Conservation (phyloP, 2,888 invertebrate species). For the Bursaphelenchus okinawaensis region DNA sequence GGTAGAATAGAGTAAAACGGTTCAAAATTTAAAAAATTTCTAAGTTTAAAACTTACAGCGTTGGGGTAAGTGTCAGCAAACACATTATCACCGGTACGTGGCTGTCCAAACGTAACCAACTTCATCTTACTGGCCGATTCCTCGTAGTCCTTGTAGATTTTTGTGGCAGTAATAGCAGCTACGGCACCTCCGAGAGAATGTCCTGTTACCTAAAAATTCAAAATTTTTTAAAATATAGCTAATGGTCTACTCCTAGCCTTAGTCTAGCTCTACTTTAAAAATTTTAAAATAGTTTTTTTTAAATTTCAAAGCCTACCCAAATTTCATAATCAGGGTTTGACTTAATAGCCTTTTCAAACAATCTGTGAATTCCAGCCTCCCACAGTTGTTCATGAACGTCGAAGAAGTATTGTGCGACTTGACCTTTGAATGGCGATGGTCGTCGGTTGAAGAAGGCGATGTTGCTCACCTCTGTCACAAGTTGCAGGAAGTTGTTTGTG, state of each 20-base stretch:
- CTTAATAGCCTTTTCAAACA: conserved; percentile 28
- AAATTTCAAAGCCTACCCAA: conserved; percentile 24
- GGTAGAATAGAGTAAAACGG: background rate
- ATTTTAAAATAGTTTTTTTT: background rate
- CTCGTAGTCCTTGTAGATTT: conserved; percentile 7
- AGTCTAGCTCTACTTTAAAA: background rate
- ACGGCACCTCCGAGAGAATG: conserved; percentile 10
- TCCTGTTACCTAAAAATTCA: background rate
- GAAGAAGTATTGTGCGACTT: conserved; percentile 44
- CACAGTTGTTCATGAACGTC: conserved; percentile 42
- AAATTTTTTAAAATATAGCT: too few relatives aligned
- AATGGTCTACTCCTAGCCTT: too few relatives aligned
- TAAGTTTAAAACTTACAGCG: conserved; percentile 5
- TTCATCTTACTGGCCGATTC: conserved; percentile 15
- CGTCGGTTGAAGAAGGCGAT: conserved; percentile 26
- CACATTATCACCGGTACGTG: conserved; percentile 39
- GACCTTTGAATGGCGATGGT: conserved; percentile 28
- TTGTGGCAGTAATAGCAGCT: conserved; percentile 14
- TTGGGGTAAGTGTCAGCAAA: conserved; percentile 29
- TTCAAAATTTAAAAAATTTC: background rate
- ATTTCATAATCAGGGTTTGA: conserved; percentile 37
- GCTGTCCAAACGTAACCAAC: conserved; percentile 45
- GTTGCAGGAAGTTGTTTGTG: conserved; percentile 23
- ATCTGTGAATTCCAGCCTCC: conserved; percentile 41
- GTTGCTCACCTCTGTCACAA: conserved; percentile 37